phyloP scores from a whole-genome alignment of 2,888 invertebrate genomes.

The Rapana venosa region DNA sequence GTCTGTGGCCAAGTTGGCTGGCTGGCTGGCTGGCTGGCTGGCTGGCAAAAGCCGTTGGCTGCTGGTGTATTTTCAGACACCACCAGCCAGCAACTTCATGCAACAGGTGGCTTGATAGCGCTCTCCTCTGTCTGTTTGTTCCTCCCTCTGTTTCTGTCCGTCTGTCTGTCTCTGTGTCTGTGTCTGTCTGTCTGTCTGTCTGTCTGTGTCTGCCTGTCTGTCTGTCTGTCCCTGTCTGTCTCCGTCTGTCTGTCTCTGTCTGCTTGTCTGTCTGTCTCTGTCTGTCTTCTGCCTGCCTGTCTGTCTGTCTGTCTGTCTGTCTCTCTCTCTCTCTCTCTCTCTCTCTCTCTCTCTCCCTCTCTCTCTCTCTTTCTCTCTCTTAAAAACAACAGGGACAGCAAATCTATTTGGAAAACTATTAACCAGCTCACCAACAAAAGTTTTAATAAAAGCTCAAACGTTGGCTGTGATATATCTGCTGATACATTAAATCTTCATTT shows the following conservation, averaged over 20 bases:
- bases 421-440: no score
- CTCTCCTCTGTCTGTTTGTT: neutral
- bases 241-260: neutral
- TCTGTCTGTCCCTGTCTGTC: neutral
- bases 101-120: neutral
- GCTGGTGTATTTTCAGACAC: neutral
- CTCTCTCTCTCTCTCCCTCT: neutral
- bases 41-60: neutral
- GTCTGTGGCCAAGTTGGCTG: neutral
- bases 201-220: neutral
- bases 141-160: neutral
- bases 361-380: constrained; percentile 2
- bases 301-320: neutral
- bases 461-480: no score
- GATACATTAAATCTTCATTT: no score
- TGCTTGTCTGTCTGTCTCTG: neutral
- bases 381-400: no score
- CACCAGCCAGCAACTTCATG: neutral
- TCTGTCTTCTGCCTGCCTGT: neutral
- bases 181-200: neutral
- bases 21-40: neutral
- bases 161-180: neutral
- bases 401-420: no score
- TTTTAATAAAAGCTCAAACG: no score
- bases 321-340: neutral